Evolutionary conservation across 2,113 vertebrate genomes (phyloP), one percentile per base, ranked within the genome.

Genomic region (Ophthalmolycus amberensis): DNA sequence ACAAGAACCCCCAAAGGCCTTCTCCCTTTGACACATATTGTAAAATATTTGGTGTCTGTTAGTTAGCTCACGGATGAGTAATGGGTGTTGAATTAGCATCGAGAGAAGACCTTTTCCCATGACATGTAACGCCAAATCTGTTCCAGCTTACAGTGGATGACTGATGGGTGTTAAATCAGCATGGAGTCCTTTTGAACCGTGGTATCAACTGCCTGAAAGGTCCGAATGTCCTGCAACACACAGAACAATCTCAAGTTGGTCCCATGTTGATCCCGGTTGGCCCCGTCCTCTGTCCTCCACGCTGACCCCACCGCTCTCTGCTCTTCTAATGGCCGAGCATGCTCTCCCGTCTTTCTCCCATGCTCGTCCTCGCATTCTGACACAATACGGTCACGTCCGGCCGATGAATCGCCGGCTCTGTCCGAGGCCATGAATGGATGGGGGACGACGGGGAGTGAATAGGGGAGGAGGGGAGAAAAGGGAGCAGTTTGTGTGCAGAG

Each of bases 351-450:
- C 75, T 82, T 80, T 65, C 73, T 89, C 59, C 77, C 75, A 77
- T 80, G 85, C 81, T 80, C 88, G 68, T 90, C 88, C 80, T 77
- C 48, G 50, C 92, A 93, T 94, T 93, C 90, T 92, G 50, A 69
- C 83, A 80, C 88, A 90, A 89, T 93, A 89, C 42, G n/a, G 88
- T 93, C 89, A 94, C 37, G 88, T 94, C 92, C 90, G 85, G 82
- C 74, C 54, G 25, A 93, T 94, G 92, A 94, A 94, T 94, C 78
- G 77, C 79, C 74, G 85, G 83, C 92, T 92, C 89, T 94, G 93
- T 94, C 88, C 25, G 14, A 60, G 59, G 25, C 63, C 75, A 76
- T 90, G 93, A 93, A 94, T 93, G 83, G 87, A 87, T 22, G 78
- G 71, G 56, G 63, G 82, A 66, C 67, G 10, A 65, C 86, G 60